phyloP scores from a whole-genome alignment of 2,113 vertebrate species.

The Spea bombifrons region DNA sequence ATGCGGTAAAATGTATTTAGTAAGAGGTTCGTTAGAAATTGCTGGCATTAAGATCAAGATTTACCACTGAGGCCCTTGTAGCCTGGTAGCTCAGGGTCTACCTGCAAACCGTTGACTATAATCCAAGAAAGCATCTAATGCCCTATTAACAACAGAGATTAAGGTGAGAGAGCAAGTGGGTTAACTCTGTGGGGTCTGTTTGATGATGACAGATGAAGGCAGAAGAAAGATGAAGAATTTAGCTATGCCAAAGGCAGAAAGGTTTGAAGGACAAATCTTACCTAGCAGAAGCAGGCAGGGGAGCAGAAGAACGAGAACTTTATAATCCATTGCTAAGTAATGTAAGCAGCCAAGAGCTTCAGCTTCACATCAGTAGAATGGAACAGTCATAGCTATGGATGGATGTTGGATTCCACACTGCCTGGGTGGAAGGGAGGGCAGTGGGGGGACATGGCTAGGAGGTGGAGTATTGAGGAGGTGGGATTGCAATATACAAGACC shows the following conservation, averaged over 20 bases:
- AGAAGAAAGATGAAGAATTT: background rate
- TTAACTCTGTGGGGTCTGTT: background rate
- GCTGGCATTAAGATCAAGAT: background rate
- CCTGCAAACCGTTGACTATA: background rate
- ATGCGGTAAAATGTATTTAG: background rate
- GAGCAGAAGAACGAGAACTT: constrained; percentile 18
- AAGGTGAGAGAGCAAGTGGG: background rate
- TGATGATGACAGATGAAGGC: no score
- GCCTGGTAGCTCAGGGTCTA: no score
- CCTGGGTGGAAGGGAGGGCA: constrained; percentile 29
- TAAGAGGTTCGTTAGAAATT: background rate
- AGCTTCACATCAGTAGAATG: background rate
- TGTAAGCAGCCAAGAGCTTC: background rate
- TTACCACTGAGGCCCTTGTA: background rate
- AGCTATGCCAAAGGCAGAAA: background rate
- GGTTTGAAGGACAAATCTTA: constrained; percentile 10
- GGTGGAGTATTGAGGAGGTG: constrained; percentile 20
- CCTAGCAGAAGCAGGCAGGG: constrained; percentile 25
- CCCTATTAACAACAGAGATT: background rate
- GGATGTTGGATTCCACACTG: background rate
- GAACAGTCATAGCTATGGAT: fast-evolving
- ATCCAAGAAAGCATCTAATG: background rate
- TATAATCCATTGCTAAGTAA: background rate
- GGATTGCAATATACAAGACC: constrained; percentile 9
- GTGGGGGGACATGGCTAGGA: constrained; percentile 5